Conservation (phyloP, 2,113 vertebrate species). For the Strix uralensis region DNA sequence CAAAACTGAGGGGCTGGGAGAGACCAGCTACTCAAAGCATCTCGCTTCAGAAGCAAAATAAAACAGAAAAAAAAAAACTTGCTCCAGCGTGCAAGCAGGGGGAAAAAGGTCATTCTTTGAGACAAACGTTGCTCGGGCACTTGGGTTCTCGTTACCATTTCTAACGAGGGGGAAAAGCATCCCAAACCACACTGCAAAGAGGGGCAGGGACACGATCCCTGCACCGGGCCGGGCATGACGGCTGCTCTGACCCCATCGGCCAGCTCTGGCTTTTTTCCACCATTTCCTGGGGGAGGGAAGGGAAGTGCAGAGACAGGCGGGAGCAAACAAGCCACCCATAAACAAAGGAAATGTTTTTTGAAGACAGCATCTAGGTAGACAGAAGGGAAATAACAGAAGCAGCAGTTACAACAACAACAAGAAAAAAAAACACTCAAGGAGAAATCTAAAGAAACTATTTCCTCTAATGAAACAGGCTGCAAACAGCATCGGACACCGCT, state of each 20-base stretch:
- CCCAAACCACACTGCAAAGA: neutral
- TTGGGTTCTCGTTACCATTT: neutral
- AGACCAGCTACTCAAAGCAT: neutral
- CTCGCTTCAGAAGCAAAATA: neutral
- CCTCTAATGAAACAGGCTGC: neutral
- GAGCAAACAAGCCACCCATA: neutral
- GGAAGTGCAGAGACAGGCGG: neutral
- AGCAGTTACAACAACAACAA: neutral
- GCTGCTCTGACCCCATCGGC: neutral
- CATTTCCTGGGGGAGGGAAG: neutral
- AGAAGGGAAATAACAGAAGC: neutral
- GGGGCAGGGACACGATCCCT: neutral
- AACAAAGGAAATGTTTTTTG: neutral
- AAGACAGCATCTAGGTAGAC: neutral
- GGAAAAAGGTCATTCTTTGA: neutral
- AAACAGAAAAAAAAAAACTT: neutral
- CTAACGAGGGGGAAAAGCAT: neutral
- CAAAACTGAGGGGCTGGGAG: neutral
- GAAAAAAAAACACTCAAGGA: neutral
- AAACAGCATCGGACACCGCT: neutral
- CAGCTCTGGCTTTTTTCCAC: neutral
- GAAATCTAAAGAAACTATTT: neutral
- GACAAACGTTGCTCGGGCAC: accelerated
- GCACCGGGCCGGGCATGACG: accelerated
- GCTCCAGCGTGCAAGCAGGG: neutral